Percentiles rank a stretch among this genome's conserved stretches.
Conservation (phyloP, 2,113 vertebrate genomes). For the Nycticorax nycticorax region DNA sequence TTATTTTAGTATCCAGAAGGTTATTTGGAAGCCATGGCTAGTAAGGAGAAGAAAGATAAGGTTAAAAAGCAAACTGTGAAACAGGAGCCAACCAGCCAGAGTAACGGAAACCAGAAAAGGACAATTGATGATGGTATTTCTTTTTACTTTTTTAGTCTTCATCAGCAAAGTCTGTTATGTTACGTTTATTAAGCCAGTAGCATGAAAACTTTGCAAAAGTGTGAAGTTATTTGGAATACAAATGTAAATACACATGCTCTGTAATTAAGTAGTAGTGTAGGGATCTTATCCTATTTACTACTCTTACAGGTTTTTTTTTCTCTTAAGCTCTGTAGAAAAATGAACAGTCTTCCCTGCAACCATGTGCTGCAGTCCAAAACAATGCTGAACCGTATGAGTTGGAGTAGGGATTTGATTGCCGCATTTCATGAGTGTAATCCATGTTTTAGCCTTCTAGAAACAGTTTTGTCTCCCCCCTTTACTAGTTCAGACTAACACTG, state of each 20-base stretch:
- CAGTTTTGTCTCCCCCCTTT: not conserved
- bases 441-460: not conserved
- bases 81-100: slow-evolving; percentile 77
- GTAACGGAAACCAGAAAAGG: slow-evolving; percentile 85
- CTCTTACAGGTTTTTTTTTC: not conserved
- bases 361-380: not conserved
- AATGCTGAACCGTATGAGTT: not conserved
- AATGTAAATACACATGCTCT: not conserved
- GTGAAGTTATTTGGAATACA: not conserved
- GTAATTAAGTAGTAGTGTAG: not conserved
- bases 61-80: slow-evolving; percentile 80
- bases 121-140: slow-evolving; percentile 78
- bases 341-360: not conserved
- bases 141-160: not conserved
- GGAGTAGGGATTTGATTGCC: not conserved
- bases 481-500: not conserved
- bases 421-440: not conserved
- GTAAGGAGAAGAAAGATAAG: slow-evolving; percentile 91
- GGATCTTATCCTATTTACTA: not conserved
- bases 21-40: slow-evolving; percentile 93
- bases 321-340: not conserved
- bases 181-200: not conserved
- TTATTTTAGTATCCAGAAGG: slow-evolving; percentile 91
- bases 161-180: not conserved
- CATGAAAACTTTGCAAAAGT: not conserved